Percentiles rank a stretch among this genome's conserved stretches.
Evolutionary conservation across 2,888 invertebrate genomes (phyloP).

Genomic region (Glyphotaelius pellucidus): DNA sequence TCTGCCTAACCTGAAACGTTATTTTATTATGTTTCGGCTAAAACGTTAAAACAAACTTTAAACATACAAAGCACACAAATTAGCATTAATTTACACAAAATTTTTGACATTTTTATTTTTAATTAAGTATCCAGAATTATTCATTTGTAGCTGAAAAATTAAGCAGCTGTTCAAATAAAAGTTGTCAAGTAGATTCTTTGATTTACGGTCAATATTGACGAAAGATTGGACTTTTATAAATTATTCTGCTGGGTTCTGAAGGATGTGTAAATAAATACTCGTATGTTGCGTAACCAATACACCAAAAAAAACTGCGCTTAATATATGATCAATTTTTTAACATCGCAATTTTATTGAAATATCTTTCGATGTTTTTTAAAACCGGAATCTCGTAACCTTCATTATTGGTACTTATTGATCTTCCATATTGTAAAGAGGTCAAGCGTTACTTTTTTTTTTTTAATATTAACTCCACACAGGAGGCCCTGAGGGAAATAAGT

Average conservation of each 20-base stretch:
- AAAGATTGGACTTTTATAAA: not conserved
- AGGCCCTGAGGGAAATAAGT: too few relatives aligned
- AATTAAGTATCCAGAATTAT: not conserved
- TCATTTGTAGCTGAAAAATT: not conserved
- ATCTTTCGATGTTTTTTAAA: not conserved
- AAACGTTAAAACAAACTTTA: not conserved
- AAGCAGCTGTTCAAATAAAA: not conserved
- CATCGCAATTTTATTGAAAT: not conserved
- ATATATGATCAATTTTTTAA: not conserved
- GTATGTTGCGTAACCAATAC: not conserved
- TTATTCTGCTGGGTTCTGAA: not conserved
- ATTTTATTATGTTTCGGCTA: not conserved
- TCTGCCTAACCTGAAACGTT: not conserved
- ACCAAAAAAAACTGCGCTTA: not conserved
- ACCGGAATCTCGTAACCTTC: not conserved
- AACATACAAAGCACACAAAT: not conserved
- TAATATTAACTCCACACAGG: too few relatives aligned
- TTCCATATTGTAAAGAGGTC: not conserved
- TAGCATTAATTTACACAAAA: not conserved
- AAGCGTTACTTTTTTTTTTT: too few relatives aligned
- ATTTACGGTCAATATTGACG: not conserved
- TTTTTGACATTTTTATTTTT: not conserved
- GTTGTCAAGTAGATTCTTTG: not conserved
- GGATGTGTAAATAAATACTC: not conserved
- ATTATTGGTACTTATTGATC: not conserved